Conservation (phyloP, 2,113 vertebrate species). For the Mesocricetus auratus region DNA sequence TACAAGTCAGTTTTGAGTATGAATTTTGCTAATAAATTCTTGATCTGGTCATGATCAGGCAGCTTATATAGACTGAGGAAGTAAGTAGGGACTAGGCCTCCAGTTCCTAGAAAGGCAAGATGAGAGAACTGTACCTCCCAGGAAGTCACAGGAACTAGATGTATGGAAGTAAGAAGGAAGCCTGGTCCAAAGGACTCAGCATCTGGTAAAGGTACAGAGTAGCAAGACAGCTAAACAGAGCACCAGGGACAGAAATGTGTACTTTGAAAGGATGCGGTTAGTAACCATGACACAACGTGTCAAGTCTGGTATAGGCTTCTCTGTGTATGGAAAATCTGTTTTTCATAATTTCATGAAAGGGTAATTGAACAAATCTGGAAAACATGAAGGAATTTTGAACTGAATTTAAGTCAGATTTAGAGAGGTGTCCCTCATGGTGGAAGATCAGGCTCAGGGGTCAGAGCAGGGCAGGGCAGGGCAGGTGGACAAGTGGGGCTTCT, state of each 20-base stretch:
- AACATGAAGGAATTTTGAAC: conserved; percentile 15
- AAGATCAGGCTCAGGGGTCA: not conserved
- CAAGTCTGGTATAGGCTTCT: not conserved
- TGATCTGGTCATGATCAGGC: not conserved
- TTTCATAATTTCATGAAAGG: not conserved
- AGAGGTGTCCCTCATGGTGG: not conserved
- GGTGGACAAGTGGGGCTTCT: not conserved
- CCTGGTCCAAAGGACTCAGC: not conserved
- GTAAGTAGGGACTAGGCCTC: not conserved
- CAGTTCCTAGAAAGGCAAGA: not conserved
- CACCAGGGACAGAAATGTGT: not conserved
- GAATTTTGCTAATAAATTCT: not conserved
- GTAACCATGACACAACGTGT: not conserved
- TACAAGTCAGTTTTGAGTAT: not conserved
- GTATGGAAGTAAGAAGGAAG: not conserved
- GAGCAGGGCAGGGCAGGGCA: not conserved
- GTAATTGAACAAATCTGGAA: conserved; percentile 22
- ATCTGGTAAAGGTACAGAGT: not conserved
- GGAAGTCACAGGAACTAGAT: not conserved
- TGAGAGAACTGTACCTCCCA: not conserved
- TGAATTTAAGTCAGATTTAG: conserved; percentile 13
- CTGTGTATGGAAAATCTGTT: not conserved
- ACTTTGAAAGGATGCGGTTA: not conserved
- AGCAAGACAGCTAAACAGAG: not conserved
- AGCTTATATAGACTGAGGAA: not conserved